phyloP scores from a whole-genome alignment of 2,113 vertebrate genomes.

The human region GRCh38 chr20:15862001-15862500 shows the following conservation, averaged over 20 bases:
- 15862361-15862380: conserved; percentile 72
- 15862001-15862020: not conserved
- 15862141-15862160: conserved; percentile 66
- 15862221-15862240: conserved; percentile 68
- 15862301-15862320: conserved; percentile 78
- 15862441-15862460: conserved; percentile 76
- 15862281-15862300: conserved; percentile 75
- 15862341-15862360: conserved; percentile 78
- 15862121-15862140: conserved; percentile 64
- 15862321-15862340: conserved; percentile 73
- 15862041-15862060: conserved; percentile 40
- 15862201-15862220: conserved; percentile 78
- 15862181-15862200: conserved; percentile 76
- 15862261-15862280: conserved; percentile 75
- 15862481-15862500: conserved; percentile 67
- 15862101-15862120: conserved; percentile 55
- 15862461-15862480: conserved; percentile 63
- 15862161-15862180: conserved; percentile 77
- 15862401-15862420: conserved; percentile 77
- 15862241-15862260: conserved; percentile 80
- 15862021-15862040: not conserved
- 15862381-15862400: conserved; percentile 62
- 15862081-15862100: conserved; percentile 47
- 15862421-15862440: conserved; percentile 70
- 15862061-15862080: conserved; percentile 27